Evolutionary conservation across 2,888 invertebrate species (phyloP).

Genomic region (Leucozona laternaria): DNA sequence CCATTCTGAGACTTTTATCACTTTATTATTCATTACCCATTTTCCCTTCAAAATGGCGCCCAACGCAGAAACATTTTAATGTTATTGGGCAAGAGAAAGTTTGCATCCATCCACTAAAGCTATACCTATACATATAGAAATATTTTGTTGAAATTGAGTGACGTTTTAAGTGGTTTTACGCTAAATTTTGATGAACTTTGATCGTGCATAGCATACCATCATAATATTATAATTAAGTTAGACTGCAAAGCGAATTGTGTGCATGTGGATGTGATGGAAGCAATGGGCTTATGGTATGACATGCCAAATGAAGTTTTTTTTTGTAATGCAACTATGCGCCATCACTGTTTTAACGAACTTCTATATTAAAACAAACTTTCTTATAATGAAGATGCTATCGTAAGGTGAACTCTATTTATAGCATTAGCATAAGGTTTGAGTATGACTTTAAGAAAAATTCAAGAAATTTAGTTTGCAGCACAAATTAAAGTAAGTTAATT

Average conservation of each 20-base stretch:
- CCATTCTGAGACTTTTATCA: not conserved
- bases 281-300: not conserved
- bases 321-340: not conserved
- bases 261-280: not conserved
- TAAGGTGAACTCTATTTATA: not conserved
- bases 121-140: not conserved
- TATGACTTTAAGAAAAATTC: not conserved
- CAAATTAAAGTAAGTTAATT: not conserved
- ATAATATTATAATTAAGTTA: slow-evolving; percentile 12
- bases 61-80: not conserved
- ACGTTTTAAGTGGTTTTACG: slow-evolving; percentile 30
- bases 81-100: not conserved
- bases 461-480: not conserved
- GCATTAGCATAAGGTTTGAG: not conserved
- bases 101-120: not conserved
- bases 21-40: too few relatives aligned
- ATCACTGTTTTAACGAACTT: not conserved
- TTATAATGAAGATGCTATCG: not conserved
- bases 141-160: slow-evolving; percentile 15
- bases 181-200: slow-evolving; percentile 34
- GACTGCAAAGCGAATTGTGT: not conserved
- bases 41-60: slow-evolving; percentile 22
- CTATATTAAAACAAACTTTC: not conserved
- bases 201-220: slow-evolving; percentile 25
- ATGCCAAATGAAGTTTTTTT: not conserved